These are phyloP conservation scores for Oceanites oceanicus DNA, from an alignment of 2,113 vertebrate genomes.

Conservation along the genomic window DNA sequence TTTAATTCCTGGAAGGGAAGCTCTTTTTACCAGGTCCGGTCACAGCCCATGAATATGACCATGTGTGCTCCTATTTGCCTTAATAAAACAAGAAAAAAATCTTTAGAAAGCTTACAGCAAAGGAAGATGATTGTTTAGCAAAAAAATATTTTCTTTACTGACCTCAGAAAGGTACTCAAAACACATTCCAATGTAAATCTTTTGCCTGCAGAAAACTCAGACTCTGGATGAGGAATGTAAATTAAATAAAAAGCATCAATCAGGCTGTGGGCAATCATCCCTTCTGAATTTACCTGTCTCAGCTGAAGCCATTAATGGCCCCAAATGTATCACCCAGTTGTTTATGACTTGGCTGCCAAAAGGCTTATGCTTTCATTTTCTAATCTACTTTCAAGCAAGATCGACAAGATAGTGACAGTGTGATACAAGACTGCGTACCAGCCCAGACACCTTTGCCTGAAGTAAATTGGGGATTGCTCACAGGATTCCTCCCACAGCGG, in stretches of 20 bases:
- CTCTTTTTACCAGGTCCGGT: not conserved
- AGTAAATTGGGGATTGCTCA: not conserved
- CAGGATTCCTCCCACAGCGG: not conserved
- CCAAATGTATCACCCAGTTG: not conserved
- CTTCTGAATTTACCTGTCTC: not conserved
- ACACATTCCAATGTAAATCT: not conserved
- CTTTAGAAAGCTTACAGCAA: not conserved
- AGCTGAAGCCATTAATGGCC: not conserved
- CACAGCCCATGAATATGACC: not conserved
- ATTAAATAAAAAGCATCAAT: not conserved
- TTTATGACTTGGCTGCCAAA: not conserved
- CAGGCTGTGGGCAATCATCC: not conserved
- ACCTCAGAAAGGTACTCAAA: not conserved
- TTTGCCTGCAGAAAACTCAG: not conserved
- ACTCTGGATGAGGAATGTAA: not conserved
- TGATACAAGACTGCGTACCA: not conserved
- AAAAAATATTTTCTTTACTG: not conserved
- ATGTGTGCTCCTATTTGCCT: not conserved
- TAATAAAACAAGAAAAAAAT: not conserved
- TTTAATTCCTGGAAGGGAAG: not conserved
- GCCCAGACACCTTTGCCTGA: not conserved
- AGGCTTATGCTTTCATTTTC: not conserved
- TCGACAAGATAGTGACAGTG: not conserved
- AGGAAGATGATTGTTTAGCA: not conserved
- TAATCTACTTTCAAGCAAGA: not conserved